A percentile compares a stretch with the other conserved stretches of the same genome.
Evolutionary conservation across 1,140 invertebrate species (phyloP).

Genomic region (Habropoda laboriosa): DNA sequence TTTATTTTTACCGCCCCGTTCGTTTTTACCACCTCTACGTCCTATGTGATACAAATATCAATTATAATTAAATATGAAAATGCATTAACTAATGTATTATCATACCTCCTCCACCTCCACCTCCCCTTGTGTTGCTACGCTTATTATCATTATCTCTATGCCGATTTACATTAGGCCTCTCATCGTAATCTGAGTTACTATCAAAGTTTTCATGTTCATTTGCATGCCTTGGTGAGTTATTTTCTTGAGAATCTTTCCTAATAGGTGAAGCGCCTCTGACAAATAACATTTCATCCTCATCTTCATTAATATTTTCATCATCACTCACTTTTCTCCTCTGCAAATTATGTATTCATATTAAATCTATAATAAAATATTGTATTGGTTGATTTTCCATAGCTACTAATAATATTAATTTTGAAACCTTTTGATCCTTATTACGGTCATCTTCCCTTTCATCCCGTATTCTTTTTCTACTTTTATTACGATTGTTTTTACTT

Average conservation of each 20-base stretch:
- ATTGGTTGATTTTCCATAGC: constrained; percentile 5
- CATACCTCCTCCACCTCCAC: constrained; percentile 30
- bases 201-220: constrained; percentile 77
- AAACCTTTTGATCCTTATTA: constrained; percentile 76
- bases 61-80: constrained; percentile 5
- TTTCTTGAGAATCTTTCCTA: constrained; percentile 74
- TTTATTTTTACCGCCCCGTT: constrained; percentile 78
- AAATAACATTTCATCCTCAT: constrained; percentile 90
- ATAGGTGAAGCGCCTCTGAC: constrained; percentile 86
- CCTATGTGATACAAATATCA: constrained; percentile 47
- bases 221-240: constrained; percentile 69
- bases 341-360: constrained; percentile 26
- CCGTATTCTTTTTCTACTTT: constrained; percentile 75
- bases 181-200: constrained; percentile 74
- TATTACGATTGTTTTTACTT: constrained; percentile 77
- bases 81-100: constrained; percentile 23
- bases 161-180: constrained; percentile 70
- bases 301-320: constrained; percentile 84
- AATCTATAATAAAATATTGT: constrained; percentile 22
- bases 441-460: constrained; percentile 82
- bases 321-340: constrained; percentile 77
- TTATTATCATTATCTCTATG: constrained; percentile 77
- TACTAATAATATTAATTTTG: constrained; percentile 14
- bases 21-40: constrained; percentile 76
- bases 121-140: constrained; percentile 70